These are phyloP conservation scores for Ferdinandea cuprea DNA, from an alignment of 2,888 invertebrate species.

Conservation along the genomic window DNA sequence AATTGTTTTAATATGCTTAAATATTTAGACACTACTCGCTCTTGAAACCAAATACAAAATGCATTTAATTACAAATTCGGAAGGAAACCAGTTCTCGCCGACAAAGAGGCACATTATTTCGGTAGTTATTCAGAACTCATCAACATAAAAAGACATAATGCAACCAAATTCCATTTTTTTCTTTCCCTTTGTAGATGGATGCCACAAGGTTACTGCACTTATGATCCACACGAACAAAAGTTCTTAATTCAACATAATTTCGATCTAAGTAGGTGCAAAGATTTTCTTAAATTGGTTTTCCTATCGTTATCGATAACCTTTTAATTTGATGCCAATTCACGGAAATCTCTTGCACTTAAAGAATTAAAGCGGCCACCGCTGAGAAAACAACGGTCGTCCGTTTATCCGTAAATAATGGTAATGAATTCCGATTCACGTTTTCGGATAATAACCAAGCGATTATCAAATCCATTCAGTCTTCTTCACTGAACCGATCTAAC, in stretches of 20 bases:
- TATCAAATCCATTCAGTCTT: constrained; percentile 43
- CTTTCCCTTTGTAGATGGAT: too few relatives aligned
- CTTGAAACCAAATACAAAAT: background rate
- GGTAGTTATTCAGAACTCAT: too few relatives aligned
- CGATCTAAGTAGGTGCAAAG: too few relatives aligned
- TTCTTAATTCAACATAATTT: background rate
- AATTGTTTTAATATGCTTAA: too few relatives aligned
- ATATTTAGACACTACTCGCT: too few relatives aligned
- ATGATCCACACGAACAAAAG: background rate
- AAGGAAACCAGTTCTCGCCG: too few relatives aligned
- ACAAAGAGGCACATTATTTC: too few relatives aligned
- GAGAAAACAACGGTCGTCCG: constrained; percentile 3
- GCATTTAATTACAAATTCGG: background rate
- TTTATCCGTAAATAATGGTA: constrained; percentile 17
- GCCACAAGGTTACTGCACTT: too few relatives aligned
- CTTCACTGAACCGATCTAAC: constrained; percentile 28
- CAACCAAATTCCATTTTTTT: too few relatives aligned
- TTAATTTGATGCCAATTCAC: background rate
- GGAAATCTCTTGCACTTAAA: constrained; percentile 33
- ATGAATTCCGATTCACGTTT: constrained; percentile 38
- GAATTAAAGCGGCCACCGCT: background rate
- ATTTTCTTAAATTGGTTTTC: background rate
- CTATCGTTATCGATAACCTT: background rate
- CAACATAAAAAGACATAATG: too few relatives aligned
- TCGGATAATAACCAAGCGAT: constrained; percentile 40